phyloP scores from a whole-genome alignment of 2,797 vertebrate genomes.

The Macropodus opercularis region DNA sequence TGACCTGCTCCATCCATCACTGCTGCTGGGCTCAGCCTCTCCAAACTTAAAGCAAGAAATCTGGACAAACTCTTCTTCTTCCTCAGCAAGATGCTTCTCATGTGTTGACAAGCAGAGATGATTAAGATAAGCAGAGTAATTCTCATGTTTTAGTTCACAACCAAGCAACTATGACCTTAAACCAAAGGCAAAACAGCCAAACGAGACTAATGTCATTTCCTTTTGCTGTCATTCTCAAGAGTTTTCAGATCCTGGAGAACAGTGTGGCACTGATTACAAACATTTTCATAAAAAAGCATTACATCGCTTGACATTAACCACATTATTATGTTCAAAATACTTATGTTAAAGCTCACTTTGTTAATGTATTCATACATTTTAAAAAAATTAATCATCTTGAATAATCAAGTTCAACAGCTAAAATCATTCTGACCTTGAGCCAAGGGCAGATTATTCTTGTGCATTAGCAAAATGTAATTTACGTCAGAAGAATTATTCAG shows the following conservation, averaged over 20 bases:
- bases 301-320: no score
- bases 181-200: neutral
- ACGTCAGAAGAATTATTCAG: neutral
- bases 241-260: neutral
- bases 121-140: neutral
- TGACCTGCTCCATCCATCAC: constrained; percentile 29
- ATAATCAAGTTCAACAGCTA: no score
- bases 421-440: no score
- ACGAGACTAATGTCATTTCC: neutral
- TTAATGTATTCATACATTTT: no score
- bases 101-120: neutral
- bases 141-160: neutral
- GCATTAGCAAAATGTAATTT: neutral
- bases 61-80: neutral
- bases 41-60: constrained; percentile 30
- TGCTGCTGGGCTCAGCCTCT: neutral
- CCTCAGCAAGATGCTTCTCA: neutral
- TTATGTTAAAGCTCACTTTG: no score
- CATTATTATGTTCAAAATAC: no score
- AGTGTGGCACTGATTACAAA: no score
- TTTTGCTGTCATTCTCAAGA: neutral
- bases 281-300: no score
- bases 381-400: no score
- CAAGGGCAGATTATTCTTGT: neutral
- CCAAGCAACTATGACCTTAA: no score